These are phyloP conservation scores for Holothuria leucospilota DNA, from an alignment of 53 echinoderm and acorn worm genomes.

Conservation along the genomic window DNA sequence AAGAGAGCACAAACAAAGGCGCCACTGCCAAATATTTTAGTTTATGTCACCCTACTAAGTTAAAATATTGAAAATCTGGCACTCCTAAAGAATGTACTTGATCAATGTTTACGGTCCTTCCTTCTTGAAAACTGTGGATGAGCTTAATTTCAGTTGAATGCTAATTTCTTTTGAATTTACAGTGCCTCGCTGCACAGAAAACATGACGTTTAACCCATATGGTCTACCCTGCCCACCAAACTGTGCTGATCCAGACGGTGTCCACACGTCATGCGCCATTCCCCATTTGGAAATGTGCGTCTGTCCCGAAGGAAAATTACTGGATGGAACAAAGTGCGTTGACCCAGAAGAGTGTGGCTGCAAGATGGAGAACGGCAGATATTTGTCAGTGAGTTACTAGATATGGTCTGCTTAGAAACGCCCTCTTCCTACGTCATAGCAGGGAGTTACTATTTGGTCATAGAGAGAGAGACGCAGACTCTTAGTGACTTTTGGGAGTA, in stretches of 20 bases:
- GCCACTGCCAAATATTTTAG: no score
- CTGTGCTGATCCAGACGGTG: slow-evolving; percentile 49
- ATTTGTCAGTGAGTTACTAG: slow-evolving; percentile 11
- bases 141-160: not conserved
- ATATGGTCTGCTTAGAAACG: no score
- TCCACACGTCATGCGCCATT: not conserved
- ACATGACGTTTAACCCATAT: slow-evolving; percentile 55
- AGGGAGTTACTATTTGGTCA: no score
- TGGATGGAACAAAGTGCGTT: slow-evolving; percentile 70
- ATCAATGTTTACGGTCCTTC: no score
- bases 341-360: slow-evolving; percentile 78
- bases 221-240: slow-evolving; percentile 60
- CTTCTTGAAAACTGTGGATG: not conserved
- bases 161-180: not conserved
- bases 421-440: no score
- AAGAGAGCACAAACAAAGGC: no score
- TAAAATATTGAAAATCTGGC: no score
- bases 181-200: slow-evolving; percentile 67
- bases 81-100: no score
- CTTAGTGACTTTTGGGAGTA: no score
- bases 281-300: slow-evolving; percentile 52
- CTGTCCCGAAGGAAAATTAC: slow-evolving; percentile 66
- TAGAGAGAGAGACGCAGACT: no score
- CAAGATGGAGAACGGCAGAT: slow-evolving; percentile 18
- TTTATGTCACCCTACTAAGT: no score